Percentiles rank a stretch among this genome's conserved stretches.
These are phyloP conservation scores for Halictus ligatus DNA, from an alignment of 2,888 invertebrate species.

Conservation along the genomic window DNA sequence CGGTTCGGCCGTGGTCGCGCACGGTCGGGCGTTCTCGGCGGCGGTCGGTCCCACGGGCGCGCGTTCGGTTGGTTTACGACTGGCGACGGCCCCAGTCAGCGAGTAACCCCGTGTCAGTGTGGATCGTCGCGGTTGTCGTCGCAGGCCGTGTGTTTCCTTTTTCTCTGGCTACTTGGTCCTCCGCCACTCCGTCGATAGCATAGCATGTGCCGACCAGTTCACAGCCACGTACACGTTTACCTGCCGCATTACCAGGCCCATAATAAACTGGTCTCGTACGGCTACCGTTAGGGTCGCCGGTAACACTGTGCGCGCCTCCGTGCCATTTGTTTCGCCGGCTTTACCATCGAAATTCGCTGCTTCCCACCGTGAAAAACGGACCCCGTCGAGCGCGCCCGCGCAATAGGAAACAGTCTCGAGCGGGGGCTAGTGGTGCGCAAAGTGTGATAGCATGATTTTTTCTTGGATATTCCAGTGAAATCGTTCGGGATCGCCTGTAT, in stretches of 20 bases:
- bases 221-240: constrained; percentile 77
- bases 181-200: constrained; percentile 64
- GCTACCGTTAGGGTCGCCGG: constrained; percentile 79
- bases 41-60: constrained; percentile 8
- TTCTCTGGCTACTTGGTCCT: constrained; percentile 41
- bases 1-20: background rate
- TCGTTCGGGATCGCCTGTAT: constrained; percentile 49
- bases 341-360: background rate
- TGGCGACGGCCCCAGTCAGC: constrained; percentile 45
- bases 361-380: background rate
- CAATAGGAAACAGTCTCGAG: constrained; percentile 10
- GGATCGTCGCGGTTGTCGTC: constrained; percentile 24
- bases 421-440: background rate
- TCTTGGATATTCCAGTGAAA: constrained; percentile 77
- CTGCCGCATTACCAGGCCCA: constrained; percentile 78
- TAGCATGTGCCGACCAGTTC: constrained; percentile 82
- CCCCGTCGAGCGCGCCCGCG: too few relatives aligned
- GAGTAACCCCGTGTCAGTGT: constrained; percentile 33
- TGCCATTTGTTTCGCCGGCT: background rate
- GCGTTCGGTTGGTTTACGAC: constrained; percentile 18
- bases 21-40: constrained; percentile 23
- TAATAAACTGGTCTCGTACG: constrained; percentile 80
- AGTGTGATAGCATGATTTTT: constrained; percentile 73
- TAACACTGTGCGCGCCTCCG: background rate
- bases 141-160: background rate